Base-by-base conservation (phyloP, 2,888 invertebrate species). In the Lepidochitona cinerea region DNA sequence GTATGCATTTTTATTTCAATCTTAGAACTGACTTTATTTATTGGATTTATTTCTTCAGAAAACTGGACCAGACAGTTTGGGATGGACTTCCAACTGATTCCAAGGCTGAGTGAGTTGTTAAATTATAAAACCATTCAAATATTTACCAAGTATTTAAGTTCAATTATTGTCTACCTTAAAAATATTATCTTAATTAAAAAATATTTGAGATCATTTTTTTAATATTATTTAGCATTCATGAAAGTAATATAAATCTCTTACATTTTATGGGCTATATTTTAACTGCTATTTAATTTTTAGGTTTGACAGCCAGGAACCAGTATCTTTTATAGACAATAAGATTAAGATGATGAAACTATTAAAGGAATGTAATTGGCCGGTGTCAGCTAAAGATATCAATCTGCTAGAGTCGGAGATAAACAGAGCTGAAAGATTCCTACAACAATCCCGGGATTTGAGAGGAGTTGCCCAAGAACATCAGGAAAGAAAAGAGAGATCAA, bases 351-450 rank as follows among this genome's bases (percentile, higher is more conserved):
- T 86, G 71, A 77, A 83, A 72, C 84, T 84, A 7, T 73, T 90
- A 52, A 84, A 85, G 18, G 78, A 84, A 35, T 79, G 83, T 29
- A 82, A 82, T 0, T 89, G 89, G 88, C 88, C 87, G 29, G 77
- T 89, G 41, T 77, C 70, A 35, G 84, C 86, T 72, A 71, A 77
- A 7, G 88, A 90, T 73, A 81, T 90, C 18, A 35, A 77, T 5
- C 77, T 86, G 5, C 80, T 90, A 70, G 87, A 87, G 71, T 80
- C 84, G 33, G 90, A 90, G 76, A 89, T 90, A 18, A 75, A 75
- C 1, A 79, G 81, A 68, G 89, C 81, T 0, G 77, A 85, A 68
- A 80, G 81, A 65, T 90, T 86, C 78, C 77, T 88, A 23, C 80
- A 82, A 71, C 88, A 89, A 76, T 86, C 89, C 18, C 76, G 77